Percentiles rank a stretch among this genome's conserved stretches.
These are phyloP conservation scores for Nibea albiflora DNA, from an alignment of 2,113 vertebrate genomes.

Conservation along the genomic window DNA sequence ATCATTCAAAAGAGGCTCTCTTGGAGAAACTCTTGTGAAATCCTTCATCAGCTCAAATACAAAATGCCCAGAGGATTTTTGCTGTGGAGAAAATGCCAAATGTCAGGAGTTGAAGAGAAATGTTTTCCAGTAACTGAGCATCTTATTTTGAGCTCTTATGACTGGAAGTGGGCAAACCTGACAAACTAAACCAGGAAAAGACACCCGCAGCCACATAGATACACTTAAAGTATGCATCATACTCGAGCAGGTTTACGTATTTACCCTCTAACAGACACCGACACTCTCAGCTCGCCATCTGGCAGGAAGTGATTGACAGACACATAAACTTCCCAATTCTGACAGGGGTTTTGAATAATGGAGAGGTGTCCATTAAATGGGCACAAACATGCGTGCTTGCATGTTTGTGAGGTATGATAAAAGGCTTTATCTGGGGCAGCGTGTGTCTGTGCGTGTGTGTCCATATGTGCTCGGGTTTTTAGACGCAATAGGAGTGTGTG, in stretches of 20 bases:
- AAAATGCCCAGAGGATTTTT: conserved; percentile 5
- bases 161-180: conserved; percentile 23
- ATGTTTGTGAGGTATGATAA: conserved; percentile 40
- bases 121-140: conserved; percentile 29
- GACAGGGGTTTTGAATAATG: conserved; percentile 63
- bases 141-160: conserved; percentile 20
- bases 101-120: conserved; percentile 47
- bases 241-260: conserved; percentile 3
- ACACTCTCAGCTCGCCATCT: conserved; percentile 43
- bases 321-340: conserved; percentile 12
- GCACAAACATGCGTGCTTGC: not conserved
- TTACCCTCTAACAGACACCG: conserved; percentile 20
- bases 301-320: conserved; percentile 59
- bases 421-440: conserved; percentile 59
- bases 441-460: conserved; percentile 40
- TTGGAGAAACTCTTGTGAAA: not conserved
- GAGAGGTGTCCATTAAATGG: conserved; percentile 44
- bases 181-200: conserved; percentile 35
- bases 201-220: conserved; percentile 22
- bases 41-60: conserved; percentile 32
- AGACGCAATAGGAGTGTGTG: conserved; percentile 31
- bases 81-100: conserved; percentile 51
- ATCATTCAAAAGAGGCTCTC: not conserved
- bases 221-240: not conserved
- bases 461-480: conserved; percentile 53